Evolutionary conservation across 2,113 vertebrate species (phyloP).

Genomic region (Manacus vitellinus): DNA sequence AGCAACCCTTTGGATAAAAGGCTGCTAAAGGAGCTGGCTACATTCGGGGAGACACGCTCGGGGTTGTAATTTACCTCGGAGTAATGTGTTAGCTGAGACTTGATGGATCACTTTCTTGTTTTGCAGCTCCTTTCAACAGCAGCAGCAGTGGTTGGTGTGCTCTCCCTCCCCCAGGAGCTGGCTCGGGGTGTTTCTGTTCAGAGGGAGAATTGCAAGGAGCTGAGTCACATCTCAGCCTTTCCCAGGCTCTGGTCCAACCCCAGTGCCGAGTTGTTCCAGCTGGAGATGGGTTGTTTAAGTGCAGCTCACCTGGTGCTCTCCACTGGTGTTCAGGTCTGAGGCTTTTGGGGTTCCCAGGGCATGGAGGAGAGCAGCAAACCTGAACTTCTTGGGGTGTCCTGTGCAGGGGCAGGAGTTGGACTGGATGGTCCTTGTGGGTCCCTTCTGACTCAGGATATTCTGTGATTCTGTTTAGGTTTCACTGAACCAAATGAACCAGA

Average conservation of each 20-base stretch:
- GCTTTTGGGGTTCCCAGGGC: neutral
- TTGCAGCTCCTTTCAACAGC: neutral
- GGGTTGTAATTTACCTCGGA: neutral
- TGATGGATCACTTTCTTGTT: neutral
- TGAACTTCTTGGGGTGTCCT: neutral
- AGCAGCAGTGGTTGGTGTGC: rapidly evolving
- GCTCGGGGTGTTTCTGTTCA: neutral
- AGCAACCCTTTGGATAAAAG: slow-evolving; percentile 9
- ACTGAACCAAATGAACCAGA: neutral
- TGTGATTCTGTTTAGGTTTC: neutral
- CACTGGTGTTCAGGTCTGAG: rapidly evolving
- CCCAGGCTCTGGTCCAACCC: neutral
- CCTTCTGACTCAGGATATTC: neutral
- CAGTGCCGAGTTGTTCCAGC: rapidly evolving
- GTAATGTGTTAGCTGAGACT: neutral
- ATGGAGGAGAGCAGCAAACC: neutral
- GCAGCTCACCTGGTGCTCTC: neutral
- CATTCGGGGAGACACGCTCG: neutral
- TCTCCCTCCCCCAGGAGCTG: neutral
- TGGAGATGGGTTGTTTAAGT: neutral
- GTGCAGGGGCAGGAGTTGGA: neutral
- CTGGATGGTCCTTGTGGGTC: neutral
- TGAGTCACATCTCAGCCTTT: neutral
- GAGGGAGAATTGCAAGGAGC: neutral
- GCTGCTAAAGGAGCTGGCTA: neutral